Evolutionary conservation across 2,797 vertebrate species (phyloP), one percentile per base, ranked within the genome.

Genomic region (Gallinago stenura): DNA sequence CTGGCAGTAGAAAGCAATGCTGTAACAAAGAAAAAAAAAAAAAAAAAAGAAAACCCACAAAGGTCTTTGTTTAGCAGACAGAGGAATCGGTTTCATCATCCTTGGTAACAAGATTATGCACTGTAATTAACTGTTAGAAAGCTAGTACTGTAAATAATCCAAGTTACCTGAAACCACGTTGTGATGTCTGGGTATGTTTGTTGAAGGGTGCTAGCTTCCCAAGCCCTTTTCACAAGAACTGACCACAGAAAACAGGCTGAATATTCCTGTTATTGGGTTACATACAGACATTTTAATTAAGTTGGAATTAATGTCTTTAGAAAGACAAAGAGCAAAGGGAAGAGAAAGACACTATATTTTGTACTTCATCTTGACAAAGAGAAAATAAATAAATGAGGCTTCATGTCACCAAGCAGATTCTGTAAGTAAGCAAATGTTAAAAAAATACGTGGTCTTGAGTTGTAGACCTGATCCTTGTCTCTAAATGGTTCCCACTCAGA

Each of bases 161-260:
- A 95, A 53, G 37, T 78, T 95, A 96, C 70, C 90, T 95, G 70
- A 97, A 97, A 95, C 50, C 50, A 87, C 56, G 41, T 41, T 45
- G 61, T 69, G 69, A 93, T 64, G 61, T 73, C 70, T 62, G 72
- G 48, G 50, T 72, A 46, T 21, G n/a, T 72, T 45, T 66, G 56
- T 37, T 50, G 30, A 83, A 91, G 45, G 3, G 8, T 84, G 20
- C 54, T 76, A 86, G 25, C 39, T 91, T 93, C 81, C 73, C 60
- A 71, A 85, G 43, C 60, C 26, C 24, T 71, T 54, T 73, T 68
- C 76, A 35, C 30, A 48, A 72, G 70, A 90, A n/a, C n/a, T 65
- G 64, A 51, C 41, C 54, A 37, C 35, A 93, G 73, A 95, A 83
- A 87, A 83, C 30, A 65, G n/a, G 31, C 28, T 79, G 64, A 91